These are phyloP conservation scores for Timema cristinae DNA, from an alignment of 2,888 invertebrate species.

Conservation along the genomic window DNA sequence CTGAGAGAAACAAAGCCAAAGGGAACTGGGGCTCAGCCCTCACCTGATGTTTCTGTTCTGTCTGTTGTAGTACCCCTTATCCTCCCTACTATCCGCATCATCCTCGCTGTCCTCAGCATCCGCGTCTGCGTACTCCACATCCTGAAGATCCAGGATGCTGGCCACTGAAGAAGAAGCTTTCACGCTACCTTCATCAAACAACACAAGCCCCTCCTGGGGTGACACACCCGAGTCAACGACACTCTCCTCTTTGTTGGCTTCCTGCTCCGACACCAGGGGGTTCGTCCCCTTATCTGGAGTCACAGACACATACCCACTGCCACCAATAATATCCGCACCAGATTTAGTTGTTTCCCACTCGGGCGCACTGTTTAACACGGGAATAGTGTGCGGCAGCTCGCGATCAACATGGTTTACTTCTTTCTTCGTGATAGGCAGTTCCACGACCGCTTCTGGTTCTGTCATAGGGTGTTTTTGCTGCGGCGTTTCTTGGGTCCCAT, in stretches of 20 bases:
- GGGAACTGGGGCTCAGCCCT: no score
- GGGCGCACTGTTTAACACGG: background rate
- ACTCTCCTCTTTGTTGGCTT: no score
- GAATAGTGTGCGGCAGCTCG: background rate
- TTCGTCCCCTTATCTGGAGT: no score
- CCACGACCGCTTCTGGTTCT: background rate
- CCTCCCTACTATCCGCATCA: conserved; percentile 30
- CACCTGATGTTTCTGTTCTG: background rate
- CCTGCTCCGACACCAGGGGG: no score
- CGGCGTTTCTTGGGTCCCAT: background rate
- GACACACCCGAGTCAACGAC: no score
- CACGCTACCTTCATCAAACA: conserved; percentile 46
- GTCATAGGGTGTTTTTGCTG: background rate
- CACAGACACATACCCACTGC: conserved; percentile 19
- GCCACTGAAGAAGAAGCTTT: conserved; percentile 44
- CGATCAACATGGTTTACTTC: background rate
- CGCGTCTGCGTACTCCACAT: conserved; percentile 55
- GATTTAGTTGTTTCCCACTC: conserved; percentile 12
- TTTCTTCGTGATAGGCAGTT: background rate
- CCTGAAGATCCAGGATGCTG: conserved; percentile 49
- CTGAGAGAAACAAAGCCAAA: no score
- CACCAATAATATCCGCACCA: conserved; percentile 23
- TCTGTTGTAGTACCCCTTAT: conserved; percentile 22
- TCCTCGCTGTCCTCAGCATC: conserved; percentile 49
- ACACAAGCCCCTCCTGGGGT: background rate